A percentile compares a stretch with the other conserved stretches of the same genome.
Evolutionary conservation across 1,140 invertebrate species (phyloP).

Genomic region (Drosophila lacertosa): DNA sequence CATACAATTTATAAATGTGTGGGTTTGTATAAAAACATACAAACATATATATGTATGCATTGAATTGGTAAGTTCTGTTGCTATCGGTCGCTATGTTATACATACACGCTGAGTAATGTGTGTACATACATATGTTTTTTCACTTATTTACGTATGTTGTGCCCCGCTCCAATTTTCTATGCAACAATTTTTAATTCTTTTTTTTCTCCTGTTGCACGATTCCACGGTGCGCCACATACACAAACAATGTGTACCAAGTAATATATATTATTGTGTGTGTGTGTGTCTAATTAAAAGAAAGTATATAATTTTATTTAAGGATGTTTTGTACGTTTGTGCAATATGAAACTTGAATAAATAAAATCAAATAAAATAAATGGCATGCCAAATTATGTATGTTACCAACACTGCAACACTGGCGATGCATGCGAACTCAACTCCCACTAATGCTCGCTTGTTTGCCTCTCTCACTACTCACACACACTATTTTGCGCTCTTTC

Average conservation of each 20-base stretch:
- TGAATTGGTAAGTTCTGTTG: conserved; percentile 55
- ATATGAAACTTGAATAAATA: conserved; percentile 8
- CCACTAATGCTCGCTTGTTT: conserved; percentile 3
- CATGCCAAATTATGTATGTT: conserved; percentile 5
- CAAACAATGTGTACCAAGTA: conserved; percentile 13
- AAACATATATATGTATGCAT: conserved; percentile 35
- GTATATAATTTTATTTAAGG: conserved; percentile 6
- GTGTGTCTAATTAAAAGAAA: not conserved
- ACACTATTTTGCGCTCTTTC: not conserved
- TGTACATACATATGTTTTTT: not conserved
- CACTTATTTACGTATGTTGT: conserved; percentile 3
- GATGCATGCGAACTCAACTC: conserved; percentile 31
- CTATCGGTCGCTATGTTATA: conserved; percentile 69
- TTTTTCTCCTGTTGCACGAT: conserved; percentile 29
- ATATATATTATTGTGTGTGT: too few relatives aligned
- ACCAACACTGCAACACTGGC: conserved; percentile 26
- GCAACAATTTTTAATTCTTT: conserved; percentile 58
- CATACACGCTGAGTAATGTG: conserved; percentile 50
- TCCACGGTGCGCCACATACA: conserved; percentile 1
- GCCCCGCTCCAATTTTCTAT: conserved; percentile 70
- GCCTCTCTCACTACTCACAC: conserved; percentile 4
- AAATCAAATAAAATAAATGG: conserved; percentile 14
- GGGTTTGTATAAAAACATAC: conserved; percentile 5
- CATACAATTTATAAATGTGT: conserved; percentile 2
- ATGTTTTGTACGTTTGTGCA: not conserved